Conservation (phyloP, 2,888 invertebrate genomes). For the Tiphia femorata region DNA sequence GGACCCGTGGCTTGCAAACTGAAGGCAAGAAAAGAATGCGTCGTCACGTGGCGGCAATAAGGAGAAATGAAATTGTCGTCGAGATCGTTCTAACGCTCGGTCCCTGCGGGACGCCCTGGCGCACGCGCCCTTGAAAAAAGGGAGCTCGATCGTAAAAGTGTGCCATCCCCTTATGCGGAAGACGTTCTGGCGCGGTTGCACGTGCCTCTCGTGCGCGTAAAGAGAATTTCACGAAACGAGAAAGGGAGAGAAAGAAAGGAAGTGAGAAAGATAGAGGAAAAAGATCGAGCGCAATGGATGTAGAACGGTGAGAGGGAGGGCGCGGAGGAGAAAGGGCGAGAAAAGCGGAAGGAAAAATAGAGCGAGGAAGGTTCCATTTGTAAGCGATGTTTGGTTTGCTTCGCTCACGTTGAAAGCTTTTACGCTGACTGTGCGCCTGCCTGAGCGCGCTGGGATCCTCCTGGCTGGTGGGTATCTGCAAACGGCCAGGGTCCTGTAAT, state of each 20-base stretch:
- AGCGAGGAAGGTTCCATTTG: conserved; percentile 49
- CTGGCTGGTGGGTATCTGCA: background rate
- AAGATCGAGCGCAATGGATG: background rate
- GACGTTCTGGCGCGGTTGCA: conserved; percentile 31
- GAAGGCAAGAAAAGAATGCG: too few relatives aligned
- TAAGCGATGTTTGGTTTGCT: conserved; percentile 57
- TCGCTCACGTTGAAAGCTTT: conserved; percentile 56
- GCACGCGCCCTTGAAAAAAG: conserved; percentile 21
- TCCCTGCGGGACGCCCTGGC: background rate
- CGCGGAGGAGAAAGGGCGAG: too few relatives aligned
- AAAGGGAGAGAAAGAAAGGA: background rate
- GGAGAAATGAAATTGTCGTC: conserved; percentile 49
- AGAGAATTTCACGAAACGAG: background rate
- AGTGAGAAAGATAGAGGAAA: background rate
- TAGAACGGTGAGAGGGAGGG: background rate
- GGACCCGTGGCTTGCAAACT: too few relatives aligned
- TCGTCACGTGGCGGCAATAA: conserved; percentile 43
- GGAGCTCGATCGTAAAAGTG: conserved; percentile 31
- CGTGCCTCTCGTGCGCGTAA: conserved; percentile 36
- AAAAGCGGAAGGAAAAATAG: conserved; percentile 23
- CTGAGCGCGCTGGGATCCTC: background rate
- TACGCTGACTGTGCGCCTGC: conserved; percentile 29
- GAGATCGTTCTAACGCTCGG: conserved; percentile 32
- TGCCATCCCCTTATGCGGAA: conserved; percentile 40
- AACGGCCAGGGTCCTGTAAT: conserved; percentile 26